A percentile compares a stretch with the other conserved stretches of the same genome.
These are phyloP conservation scores for Dicrostonyx torquatus DNA, from an alignment of 2,797 vertebrate genomes.

Conservation along the genomic window DNA sequence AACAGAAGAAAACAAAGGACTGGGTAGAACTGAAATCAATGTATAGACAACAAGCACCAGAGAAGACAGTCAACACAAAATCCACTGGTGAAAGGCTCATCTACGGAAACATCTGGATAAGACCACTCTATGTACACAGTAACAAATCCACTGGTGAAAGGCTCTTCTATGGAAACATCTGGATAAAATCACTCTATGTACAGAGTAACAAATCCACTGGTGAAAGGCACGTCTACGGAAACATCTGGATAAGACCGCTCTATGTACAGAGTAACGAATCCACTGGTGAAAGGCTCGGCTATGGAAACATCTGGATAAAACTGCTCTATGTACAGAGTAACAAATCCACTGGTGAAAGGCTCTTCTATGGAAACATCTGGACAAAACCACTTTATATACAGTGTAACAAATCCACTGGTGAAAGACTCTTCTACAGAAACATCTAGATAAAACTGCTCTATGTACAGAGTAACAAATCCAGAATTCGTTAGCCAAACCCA, in stretches of 20 bases:
- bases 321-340: too few species aligned
- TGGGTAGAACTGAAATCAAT: not conserved
- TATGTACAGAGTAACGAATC: not conserved
- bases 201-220: too few species aligned
- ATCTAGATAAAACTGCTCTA: not conserved
- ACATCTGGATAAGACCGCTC: not conserved
- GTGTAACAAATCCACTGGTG: not conserved
- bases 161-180: too few species aligned
- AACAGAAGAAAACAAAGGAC: not conserved
- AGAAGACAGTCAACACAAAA: fast-evolving
- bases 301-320: too few species aligned
- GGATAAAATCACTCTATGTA: too few species aligned
- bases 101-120: not conserved
- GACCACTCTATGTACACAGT: not conserved
- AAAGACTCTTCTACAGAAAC: fast-evolving
- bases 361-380: too few species aligned
- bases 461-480: not conserved
- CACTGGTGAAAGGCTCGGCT: too few species aligned
- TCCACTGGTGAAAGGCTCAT: fast-evolving
- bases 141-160: not conserved
- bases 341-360: too few species aligned
- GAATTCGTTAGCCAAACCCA: not conserved
- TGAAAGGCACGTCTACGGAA: too few species aligned
- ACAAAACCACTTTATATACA: too few species aligned
- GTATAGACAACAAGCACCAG: not conserved